A percentile compares a stretch with the other conserved stretches of the same genome.
Evolutionary conservation across 1,140 invertebrate species (phyloP).

Genomic region (Drosophila tsacasi): DNA sequence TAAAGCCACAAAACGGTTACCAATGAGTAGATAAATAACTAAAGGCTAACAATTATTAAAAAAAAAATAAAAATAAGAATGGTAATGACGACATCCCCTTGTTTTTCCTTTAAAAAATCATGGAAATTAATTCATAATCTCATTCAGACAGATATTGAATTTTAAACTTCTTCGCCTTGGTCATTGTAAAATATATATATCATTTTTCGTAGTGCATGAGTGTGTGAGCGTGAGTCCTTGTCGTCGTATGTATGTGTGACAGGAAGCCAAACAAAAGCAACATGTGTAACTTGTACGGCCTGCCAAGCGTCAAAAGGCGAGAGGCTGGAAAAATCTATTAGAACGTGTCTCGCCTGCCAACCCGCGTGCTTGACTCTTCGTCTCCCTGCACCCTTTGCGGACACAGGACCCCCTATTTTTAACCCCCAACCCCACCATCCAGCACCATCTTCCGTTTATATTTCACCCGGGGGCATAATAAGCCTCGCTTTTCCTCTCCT

Average conservation of each 20-base stretch:
- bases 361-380: constrained; percentile 43
- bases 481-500: constrained; percentile 48
- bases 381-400: constrained; percentile 6
- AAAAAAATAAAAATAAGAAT: no score
- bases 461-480: constrained; percentile 82
- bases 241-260: constrained; percentile 50
- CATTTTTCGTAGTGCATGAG: constrained; percentile 12
- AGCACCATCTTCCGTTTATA: constrained; percentile 52
- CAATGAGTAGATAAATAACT: not conserved
- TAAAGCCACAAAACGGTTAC: not conserved
- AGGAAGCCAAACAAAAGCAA: constrained; percentile 83
- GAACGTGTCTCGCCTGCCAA: constrained; percentile 80
- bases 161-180: not conserved
- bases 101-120: no score
- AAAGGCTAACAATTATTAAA: not conserved
- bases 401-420: not conserved
- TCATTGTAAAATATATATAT: not conserved
- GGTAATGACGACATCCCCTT: no score
- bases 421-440: not conserved
- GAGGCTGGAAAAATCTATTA: constrained; percentile 81
- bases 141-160: not conserved
- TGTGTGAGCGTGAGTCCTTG: constrained; percentile 10
- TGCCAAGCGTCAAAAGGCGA: constrained; percentile 69
- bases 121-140: not conserved
- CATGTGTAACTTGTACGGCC: constrained; percentile 80